Percentiles rank a stretch among this genome's conserved stretches.
Conservation (phyloP, 2,797 vertebrate genomes). For the Pangasius larnaudii region DNA sequence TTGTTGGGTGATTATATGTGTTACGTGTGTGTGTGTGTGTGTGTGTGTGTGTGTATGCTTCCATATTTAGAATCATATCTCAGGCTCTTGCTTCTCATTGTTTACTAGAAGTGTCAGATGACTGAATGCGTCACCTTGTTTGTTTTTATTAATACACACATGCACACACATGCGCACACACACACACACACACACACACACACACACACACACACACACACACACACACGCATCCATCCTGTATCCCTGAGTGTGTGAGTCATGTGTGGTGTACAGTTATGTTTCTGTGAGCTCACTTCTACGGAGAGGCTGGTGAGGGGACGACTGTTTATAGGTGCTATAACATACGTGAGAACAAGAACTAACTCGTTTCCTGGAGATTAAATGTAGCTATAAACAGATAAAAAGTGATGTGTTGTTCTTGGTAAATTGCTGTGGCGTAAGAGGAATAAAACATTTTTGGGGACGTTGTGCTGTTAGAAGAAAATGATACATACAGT, state of each 20-base stretch:
- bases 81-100: background rate
- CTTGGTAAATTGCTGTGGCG: background rate
- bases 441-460: background rate
- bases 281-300: background rate
- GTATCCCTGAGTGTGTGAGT: background rate
- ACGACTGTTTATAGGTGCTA: no score
- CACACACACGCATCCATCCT: background rate
- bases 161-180: background rate
- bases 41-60: background rate
- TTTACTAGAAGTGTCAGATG: background rate
- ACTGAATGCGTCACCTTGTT: background rate
- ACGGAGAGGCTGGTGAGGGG: no score
- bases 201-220: no score
- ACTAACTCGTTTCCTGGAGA: background rate
- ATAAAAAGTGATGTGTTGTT: background rate
- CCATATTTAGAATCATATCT: background rate
- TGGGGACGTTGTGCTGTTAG: background rate
- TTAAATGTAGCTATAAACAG: background rate
- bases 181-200: no score
- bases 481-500: background rate
- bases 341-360: no score
- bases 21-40: background rate
- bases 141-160: background rate
- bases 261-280: background rate
- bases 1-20: background rate